Percentiles rank a stretch among this genome's conserved stretches.
phyloP scores from a whole-genome alignment of 2,888 invertebrate genomes.

The Nomada ferruginata region DNA sequence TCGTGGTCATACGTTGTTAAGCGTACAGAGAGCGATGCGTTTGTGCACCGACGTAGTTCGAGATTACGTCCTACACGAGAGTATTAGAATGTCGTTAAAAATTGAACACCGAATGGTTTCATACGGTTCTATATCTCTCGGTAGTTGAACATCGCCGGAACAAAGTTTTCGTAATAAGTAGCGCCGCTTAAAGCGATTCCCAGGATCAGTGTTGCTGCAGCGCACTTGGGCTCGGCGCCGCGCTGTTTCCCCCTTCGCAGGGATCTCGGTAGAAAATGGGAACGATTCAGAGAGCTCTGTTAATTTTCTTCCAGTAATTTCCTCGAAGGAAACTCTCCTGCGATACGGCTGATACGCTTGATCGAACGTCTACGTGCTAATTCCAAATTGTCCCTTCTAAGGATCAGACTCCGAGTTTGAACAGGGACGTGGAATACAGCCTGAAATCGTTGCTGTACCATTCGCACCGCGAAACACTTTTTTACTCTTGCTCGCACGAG shows the following conservation, averaged over 20 bases:
- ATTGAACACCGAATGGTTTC: too few species aligned
- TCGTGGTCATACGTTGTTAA: not conserved
- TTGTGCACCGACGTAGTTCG: not conserved
- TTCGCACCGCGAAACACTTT: not conserved
- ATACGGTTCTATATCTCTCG: too few species aligned
- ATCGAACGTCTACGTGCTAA: conserved; percentile 27
- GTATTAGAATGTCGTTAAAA: too few species aligned
- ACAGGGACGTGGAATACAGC: not conserved
- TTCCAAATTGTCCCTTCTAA: conserved; percentile 8
- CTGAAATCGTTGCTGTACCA: not conserved
- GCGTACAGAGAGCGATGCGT: not conserved
- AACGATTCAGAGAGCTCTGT: not conserved
- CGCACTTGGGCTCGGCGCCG: not conserved
- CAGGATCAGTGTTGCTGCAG: not conserved
- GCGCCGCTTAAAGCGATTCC: not conserved
- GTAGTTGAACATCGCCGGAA: too few species aligned
- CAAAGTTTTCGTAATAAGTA: too few species aligned
- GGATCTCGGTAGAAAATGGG: not conserved
- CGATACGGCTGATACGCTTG: not conserved
- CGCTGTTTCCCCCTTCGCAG: not conserved
- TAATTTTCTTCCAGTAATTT: conserved; percentile 17
- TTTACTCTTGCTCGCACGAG: not conserved
- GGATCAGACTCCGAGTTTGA: conserved; percentile 6
- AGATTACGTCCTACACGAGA: too few species aligned
- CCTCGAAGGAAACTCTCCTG: conserved; percentile 1